phyloP scores from a whole-genome alignment of 1,140 invertebrate genomes.

The Cepaea nemoralis region DNA sequence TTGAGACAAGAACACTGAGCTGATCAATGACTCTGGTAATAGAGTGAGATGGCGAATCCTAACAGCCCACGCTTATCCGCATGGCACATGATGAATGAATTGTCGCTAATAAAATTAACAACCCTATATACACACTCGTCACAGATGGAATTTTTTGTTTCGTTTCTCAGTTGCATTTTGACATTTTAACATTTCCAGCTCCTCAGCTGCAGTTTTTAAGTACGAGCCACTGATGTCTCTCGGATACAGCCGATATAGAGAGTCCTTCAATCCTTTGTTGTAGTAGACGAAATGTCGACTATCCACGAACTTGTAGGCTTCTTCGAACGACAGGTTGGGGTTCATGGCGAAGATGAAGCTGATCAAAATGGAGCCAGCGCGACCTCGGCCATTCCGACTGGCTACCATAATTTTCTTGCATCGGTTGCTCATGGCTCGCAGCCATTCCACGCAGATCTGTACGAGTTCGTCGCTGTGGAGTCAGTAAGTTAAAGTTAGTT shows the following conservation, averaged over 20 bases:
- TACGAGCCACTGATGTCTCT: not conserved
- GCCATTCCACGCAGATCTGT: conserved; percentile 44
- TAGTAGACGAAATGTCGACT: conserved; percentile 47
- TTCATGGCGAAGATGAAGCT: conserved; percentile 47
- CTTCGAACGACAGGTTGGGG: conserved; percentile 39
- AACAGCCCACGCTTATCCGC: no score
- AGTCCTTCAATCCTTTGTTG: conserved; percentile 45
- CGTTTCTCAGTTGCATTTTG: no score
- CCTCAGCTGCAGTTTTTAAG: no score
- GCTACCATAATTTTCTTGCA: conserved; percentile 44
- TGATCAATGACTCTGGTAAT: no score
- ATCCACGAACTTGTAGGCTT: conserved; percentile 48
- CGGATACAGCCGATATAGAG: conserved; percentile 43
- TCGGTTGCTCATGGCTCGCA: conserved; percentile 19
- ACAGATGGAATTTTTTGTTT: no score
- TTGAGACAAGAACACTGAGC: no score
- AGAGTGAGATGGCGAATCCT: no score
- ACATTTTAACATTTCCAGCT: no score
- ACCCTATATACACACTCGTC: no score
- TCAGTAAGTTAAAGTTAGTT: no score
- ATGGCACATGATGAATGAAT: no score
- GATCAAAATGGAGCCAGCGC: conserved; percentile 50
- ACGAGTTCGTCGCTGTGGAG: conserved; percentile 31
- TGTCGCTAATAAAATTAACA: no score
- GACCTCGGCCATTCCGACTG: conserved; percentile 48